Evolutionary conservation across 2,888 invertebrate species (phyloP).

Genomic region (Amorpha juglandis): DNA sequence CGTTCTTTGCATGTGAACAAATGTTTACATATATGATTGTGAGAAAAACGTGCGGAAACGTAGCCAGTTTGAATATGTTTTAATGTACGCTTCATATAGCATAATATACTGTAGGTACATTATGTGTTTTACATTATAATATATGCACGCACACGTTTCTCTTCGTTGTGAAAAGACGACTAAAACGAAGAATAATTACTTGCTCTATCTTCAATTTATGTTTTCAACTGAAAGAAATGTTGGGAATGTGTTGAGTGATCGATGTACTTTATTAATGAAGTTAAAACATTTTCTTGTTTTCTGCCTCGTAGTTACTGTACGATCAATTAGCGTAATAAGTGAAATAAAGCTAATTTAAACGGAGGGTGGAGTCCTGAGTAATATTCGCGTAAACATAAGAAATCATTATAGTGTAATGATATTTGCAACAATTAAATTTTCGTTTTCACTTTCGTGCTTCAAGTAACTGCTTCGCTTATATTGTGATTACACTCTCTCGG

Average conservation of each 20-base stretch:
- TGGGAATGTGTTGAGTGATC: too few species aligned
- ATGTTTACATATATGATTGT: constrained; percentile 12
- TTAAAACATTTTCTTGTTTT: background rate
- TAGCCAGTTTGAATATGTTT: background rate
- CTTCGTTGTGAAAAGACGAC: constrained; percentile 5
- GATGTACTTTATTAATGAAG: too few species aligned
- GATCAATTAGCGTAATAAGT: constrained; percentile 32
- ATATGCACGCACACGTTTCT: constrained; percentile 23
- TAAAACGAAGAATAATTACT: constrained; percentile 13
- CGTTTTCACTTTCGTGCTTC: constrained; percentile 64
- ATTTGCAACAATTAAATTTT: constrained; percentile 44
- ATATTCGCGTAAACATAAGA: too few species aligned
- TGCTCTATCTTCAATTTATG: background rate
- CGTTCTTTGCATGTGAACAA: constrained; percentile 18
- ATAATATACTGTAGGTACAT: constrained; percentile 1
- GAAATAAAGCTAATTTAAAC: too few species aligned
- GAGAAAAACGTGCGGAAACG: constrained; percentile 15
- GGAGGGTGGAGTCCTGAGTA: too few species aligned
- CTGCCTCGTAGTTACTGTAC: background rate
- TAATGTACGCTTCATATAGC: constrained; percentile 10
- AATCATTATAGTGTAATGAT: too few species aligned
- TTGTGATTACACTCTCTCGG: constrained; percentile 61
- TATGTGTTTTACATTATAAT: constrained; percentile 31
- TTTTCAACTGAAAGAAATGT: background rate
- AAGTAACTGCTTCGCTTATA: constrained; percentile 42